These are phyloP conservation scores for Magallana angulata DNA, from an alignment of 1,140 invertebrate genomes.

Conservation along the genomic window DNA sequence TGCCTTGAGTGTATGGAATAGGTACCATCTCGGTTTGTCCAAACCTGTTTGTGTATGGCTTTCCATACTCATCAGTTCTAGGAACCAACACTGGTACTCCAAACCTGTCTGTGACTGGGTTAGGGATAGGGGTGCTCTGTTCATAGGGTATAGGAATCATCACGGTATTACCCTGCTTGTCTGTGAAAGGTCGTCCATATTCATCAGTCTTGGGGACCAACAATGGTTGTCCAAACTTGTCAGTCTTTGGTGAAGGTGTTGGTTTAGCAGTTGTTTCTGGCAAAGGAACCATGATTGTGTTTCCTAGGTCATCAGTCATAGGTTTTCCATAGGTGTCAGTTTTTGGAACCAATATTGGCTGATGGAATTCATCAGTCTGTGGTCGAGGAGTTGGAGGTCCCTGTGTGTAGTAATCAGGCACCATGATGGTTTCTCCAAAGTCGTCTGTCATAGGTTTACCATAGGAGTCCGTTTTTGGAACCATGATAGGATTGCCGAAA, in stretches of 20 bases:
- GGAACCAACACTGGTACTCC: slow-evolving; percentile 21
- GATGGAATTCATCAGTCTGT: slow-evolving; percentile 39
- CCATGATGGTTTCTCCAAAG: slow-evolving; percentile 24
- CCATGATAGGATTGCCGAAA: slow-evolving; percentile 7
- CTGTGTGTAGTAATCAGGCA: not conserved
- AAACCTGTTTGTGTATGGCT: slow-evolving; percentile 27
- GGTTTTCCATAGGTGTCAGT: slow-evolving; percentile 25
- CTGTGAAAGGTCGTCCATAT: slow-evolving; percentile 21
- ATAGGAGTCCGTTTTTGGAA: slow-evolving; percentile 22
- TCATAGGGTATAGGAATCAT: not conserved
- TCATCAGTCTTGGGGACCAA: not conserved
- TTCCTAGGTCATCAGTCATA: not conserved
- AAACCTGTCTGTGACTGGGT: slow-evolving; percentile 32
- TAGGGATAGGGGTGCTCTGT: slow-evolving; percentile 18
- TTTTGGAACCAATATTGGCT: slow-evolving; percentile 31
- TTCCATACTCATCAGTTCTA: slow-evolving; percentile 16
- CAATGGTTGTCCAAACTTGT: slow-evolving; percentile 39
- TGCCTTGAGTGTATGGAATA: slow-evolving; percentile 5
- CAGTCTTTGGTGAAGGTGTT: slow-evolving; percentile 30
- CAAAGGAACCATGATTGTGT: not conserved
- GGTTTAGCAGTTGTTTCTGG: not conserved
- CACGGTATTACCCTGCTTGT: slow-evolving; percentile 4
- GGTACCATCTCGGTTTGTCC: slow-evolving; percentile 13
- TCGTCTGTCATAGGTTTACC: slow-evolving; percentile 34
- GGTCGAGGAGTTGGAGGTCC: slow-evolving; percentile 43